phyloP scores from a whole-genome alignment of 2,888 invertebrate species.

The Drosophila fungiperda region DNA sequence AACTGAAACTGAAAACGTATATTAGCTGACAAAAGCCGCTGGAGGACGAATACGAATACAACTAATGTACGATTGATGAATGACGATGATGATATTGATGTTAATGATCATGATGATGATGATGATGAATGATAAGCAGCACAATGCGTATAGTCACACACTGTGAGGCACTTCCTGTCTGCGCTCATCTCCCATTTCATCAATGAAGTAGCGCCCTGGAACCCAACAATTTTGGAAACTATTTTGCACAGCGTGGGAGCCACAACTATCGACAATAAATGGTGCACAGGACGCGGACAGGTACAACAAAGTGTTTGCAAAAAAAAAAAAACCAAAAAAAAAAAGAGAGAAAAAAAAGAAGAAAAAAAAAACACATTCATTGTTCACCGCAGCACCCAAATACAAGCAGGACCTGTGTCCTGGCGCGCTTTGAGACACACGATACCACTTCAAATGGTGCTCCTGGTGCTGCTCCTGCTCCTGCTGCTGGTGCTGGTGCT shows the following conservation, averaged over 20 bases:
- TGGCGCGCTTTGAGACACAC: slow-evolving; percentile 72
- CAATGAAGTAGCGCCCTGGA: slow-evolving; percentile 52
- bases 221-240: slow-evolving; percentile 38
- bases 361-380: slow-evolving; percentile 20
- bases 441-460: slow-evolving; percentile 82
- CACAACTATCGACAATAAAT: slow-evolving; percentile 11
- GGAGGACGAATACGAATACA: slow-evolving; percentile 6
- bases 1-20: slow-evolving; percentile 63
- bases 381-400: slow-evolving; percentile 59
- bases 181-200: slow-evolving; percentile 74
- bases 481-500: slow-evolving; percentile 11
- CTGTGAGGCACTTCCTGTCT: slow-evolving; percentile 59
- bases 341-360: slow-evolving; percentile 1
- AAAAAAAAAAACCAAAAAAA: not conserved
- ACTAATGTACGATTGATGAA: slow-evolving; percentile 62
- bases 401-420: slow-evolving; percentile 26
- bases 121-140: slow-evolving; percentile 55
- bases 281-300: slow-evolving; percentile 48
- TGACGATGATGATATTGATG: not conserved
- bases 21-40: slow-evolving; percentile 51
- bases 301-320: slow-evolving; percentile 43
- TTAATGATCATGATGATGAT: slow-evolving; percentile 36
- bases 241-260: slow-evolving; percentile 74
- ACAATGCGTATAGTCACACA: slow-evolving; percentile 49
- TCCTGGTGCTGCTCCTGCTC: slow-evolving; percentile 26